phyloP scores from a whole-genome alignment of 2,113 vertebrate species.

The Tamias sibiricus region DNA sequence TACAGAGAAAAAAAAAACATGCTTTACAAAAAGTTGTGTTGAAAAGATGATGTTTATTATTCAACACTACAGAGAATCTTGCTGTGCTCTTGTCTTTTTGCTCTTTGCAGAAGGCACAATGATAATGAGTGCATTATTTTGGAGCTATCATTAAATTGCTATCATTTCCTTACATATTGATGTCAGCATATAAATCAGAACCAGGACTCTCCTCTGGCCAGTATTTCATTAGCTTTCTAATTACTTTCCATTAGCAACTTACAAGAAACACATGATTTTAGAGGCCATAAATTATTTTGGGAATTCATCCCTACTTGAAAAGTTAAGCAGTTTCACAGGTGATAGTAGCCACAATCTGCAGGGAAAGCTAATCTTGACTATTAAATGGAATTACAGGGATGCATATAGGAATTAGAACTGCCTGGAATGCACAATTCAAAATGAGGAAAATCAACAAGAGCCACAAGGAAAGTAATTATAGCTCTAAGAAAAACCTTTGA shows the following conservation, averaged over 20 bases:
- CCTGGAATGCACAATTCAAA: slow-evolving; percentile 17
- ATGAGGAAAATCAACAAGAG: background rate
- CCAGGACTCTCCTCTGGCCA: background rate
- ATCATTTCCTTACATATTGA: background rate
- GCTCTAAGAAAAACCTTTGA: slow-evolving; percentile 35
- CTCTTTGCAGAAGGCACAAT: background rate
- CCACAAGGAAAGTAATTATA: slow-evolving; percentile 2
- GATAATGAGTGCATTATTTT: background rate
- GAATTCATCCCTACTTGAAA: background rate
- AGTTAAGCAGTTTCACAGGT: background rate
- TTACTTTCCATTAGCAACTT: background rate
- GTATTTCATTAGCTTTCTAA: background rate
- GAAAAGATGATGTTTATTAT: background rate
- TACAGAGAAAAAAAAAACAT: background rate
- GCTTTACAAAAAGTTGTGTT: background rate
- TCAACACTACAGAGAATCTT: background rate
- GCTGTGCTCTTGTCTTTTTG: background rate
- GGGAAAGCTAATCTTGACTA: background rate
- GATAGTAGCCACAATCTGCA: background rate
- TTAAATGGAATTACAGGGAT: background rate
- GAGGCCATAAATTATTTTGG: background rate
- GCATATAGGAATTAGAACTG: background rate
- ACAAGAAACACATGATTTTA: background rate
- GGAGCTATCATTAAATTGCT: background rate
- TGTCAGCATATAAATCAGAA: background rate